Conservation (phyloP, 2,888 invertebrate species). For the Pollenia griseotomentosa region DNA sequence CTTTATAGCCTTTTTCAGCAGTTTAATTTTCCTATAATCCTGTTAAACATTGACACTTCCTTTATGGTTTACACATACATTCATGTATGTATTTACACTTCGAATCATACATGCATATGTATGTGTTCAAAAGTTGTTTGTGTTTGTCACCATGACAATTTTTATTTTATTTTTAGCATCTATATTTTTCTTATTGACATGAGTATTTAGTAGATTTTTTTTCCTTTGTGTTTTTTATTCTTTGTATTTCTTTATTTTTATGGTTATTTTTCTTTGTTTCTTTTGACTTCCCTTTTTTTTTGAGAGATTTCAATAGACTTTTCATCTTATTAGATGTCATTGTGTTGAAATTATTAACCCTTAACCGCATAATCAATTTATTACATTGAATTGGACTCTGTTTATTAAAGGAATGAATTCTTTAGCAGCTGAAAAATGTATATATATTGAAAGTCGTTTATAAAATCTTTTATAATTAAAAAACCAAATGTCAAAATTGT, state of each 20-base stretch:
- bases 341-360: conserved; percentile 81
- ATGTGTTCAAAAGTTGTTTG: background rate
- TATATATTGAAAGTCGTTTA: background rate
- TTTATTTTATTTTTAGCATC: background rate
- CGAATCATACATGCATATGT: too few species aligned
- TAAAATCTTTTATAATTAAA: too few species aligned
- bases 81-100: background rate
- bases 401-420: conserved; percentile 26
- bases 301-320: background rate
- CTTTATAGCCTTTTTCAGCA: background rate
- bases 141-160: conserved; percentile 25
- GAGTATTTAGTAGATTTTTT: conserved; percentile 3
- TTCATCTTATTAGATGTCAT: conserved; percentile 76
- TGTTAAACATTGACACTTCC: conserved; percentile 58
- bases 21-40: conserved; percentile 28
- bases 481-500: too few species aligned
- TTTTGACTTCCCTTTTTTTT: background rate
- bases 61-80: conserved; percentile 31
- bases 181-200: conserved; percentile 40
- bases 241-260: conserved; percentile 33
- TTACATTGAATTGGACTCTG: conserved; percentile 73
- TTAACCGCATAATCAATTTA: conserved; percentile 83
- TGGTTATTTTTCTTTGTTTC: conserved; percentile 46
- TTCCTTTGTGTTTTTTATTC: conserved; percentile 17
- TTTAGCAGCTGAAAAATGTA: background rate